phyloP scores from a whole-genome alignment of 2,888 invertebrate genomes.

The Branchellion lobata region DNA sequence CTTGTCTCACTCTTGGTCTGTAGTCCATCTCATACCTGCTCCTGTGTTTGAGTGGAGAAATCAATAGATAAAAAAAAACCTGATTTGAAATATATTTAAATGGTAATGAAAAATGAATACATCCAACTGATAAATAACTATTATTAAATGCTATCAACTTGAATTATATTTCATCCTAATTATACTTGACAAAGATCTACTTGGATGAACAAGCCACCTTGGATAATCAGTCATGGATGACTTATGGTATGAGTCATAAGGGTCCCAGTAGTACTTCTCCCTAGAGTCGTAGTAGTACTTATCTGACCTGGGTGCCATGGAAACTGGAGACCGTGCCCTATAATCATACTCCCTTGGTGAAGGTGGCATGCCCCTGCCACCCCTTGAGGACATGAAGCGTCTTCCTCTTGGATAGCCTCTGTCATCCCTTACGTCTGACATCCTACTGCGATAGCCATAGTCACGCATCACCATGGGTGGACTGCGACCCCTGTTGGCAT shows the following conservation, averaged over 20 bases:
- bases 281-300: constrained; percentile 34
- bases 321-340: background rate
- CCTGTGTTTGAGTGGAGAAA: no score
- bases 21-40: constrained; percentile 30
- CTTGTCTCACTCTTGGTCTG: constrained; percentile 27
- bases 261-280: constrained; percentile 29
- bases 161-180: background rate
- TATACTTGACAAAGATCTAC: background rate
- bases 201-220: background rate
- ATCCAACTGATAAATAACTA: no score
- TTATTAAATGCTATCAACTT: background rate
- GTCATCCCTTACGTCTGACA: constrained; percentile 17
- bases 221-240: constrained; percentile 11
- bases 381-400: background rate
- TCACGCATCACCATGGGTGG: constrained; percentile 16
- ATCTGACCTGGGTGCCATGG: constrained; percentile 15
- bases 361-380: background rate
- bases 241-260: constrained; percentile 29
- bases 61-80: no score
- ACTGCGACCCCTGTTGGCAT: constrained; percentile 18
- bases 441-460: constrained; percentile 30
- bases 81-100: no score
- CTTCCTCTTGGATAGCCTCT: constrained; percentile 30
- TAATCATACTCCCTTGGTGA: constrained; percentile 40
- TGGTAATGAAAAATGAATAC: no score